Conservation (phyloP, 2,888 invertebrate genomes). For the Nemotelus pantherinus region DNA sequence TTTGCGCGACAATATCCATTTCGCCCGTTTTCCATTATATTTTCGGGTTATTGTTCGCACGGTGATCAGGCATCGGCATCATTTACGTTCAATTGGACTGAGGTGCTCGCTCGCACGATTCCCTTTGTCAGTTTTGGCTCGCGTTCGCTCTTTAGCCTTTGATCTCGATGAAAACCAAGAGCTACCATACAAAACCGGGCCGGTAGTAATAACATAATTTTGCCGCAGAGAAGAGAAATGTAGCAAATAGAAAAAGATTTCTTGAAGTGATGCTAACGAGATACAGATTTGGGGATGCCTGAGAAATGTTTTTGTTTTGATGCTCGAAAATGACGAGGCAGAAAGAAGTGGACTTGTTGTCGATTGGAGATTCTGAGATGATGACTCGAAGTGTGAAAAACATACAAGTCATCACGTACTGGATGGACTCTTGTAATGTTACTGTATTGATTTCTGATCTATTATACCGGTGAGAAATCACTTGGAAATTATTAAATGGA, state of each 20-base stretch:
- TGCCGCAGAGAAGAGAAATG: constrained; percentile 3
- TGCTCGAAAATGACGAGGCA: constrained; percentile 20
- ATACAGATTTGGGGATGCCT: constrained; percentile 36
- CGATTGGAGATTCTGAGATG: not conserved
- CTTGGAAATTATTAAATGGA: too few species aligned
- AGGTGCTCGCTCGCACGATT: constrained; percentile 11
- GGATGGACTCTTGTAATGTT: not conserved
- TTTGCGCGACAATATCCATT: constrained; percentile 36
- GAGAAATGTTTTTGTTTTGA: constrained; percentile 10
- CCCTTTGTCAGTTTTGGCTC: constrained; percentile 27
- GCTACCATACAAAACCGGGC: constrained; percentile 29
- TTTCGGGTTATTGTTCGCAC: constrained; percentile 30
- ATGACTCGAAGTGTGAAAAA: constrained; percentile 5
- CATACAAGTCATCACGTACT: constrained; percentile 18
- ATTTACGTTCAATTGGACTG: constrained; percentile 5
- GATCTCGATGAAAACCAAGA: constrained; percentile 24
- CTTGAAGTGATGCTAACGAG: constrained; percentile 40
- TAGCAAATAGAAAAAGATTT: constrained; percentile 11
- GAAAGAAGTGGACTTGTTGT: constrained; percentile 7
- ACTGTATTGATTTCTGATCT: too few species aligned
- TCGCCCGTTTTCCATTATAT: constrained; percentile 29
- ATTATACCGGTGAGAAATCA: too few species aligned
- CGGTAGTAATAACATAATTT: constrained; percentile 30
- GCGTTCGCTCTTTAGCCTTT: constrained; percentile 39
- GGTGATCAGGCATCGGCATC: constrained; percentile 15